phyloP scores from a whole-genome alignment of 2,113 vertebrate genomes.

The Labeo rohita region DNA sequence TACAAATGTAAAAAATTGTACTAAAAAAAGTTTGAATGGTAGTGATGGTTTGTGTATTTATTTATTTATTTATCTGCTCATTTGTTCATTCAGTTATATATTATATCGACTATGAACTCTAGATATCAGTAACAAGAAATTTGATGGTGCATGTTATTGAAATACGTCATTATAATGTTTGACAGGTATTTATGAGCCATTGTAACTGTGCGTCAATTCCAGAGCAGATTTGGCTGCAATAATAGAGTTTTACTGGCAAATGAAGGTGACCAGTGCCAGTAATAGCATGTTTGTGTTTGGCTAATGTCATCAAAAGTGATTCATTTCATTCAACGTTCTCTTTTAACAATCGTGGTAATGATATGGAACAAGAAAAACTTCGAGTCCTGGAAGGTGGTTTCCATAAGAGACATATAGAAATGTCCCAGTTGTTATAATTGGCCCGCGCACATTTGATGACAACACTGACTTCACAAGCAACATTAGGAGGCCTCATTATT shows the following conservation, averaged over 20 bases:
- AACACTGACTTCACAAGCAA: conserved; percentile 10
- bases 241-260: conserved; percentile 28
- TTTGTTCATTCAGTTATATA: not conserved
- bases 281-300: conserved; percentile 42
- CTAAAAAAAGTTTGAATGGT: not conserved
- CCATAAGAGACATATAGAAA: conserved; percentile 27
- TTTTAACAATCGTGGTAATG: conserved; percentile 42
- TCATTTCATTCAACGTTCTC: conserved; percentile 36
- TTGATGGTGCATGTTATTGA: not conserved
- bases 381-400: conserved; percentile 9
- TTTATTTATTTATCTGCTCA: no score
- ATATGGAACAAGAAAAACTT: conserved; percentile 46
- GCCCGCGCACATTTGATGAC: conserved; percentile 14
- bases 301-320: conserved; percentile 35
- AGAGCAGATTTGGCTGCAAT: not conserved
- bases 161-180: not conserved
- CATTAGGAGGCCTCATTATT: conserved; percentile 1
- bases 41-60: not conserved
- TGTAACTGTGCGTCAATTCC: conserved; percentile 21
- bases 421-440: conserved; percentile 29
- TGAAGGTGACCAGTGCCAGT: conserved; percentile 23
- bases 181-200: conserved; percentile 28
- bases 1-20: not conserved
- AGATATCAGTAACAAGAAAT: not conserved
- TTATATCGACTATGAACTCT: not conserved